Evolutionary conservation across 2,888 invertebrate species (phyloP).

Genomic region (Amblyjoppa fuscipennis): DNA sequence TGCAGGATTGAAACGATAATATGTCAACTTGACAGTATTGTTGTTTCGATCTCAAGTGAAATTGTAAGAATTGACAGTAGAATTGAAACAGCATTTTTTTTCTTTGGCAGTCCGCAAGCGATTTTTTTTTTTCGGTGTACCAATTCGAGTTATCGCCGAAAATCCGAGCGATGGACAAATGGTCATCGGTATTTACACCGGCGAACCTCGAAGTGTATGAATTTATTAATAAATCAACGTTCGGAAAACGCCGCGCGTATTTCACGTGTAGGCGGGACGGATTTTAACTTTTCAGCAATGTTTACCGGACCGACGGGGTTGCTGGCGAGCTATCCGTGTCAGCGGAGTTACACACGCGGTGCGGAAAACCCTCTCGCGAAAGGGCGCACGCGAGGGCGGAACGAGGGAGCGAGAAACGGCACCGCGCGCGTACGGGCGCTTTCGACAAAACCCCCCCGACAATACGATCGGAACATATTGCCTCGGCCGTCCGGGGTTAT

Average conservation of each 20-base stretch:
- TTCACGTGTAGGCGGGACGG: neutral
- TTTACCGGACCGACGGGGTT: slow-evolving; percentile 23
- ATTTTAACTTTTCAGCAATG: slow-evolving; percentile 54
- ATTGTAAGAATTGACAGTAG: too few relatives aligned
- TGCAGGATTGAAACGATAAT: too few relatives aligned
- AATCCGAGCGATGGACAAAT: neutral
- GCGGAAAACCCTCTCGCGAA: slow-evolving; percentile 69
- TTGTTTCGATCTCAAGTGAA: too few relatives aligned
- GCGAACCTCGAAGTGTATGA: slow-evolving; percentile 6
- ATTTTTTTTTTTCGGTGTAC: neutral
- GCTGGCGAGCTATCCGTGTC: slow-evolving; percentile 19
- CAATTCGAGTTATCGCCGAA: neutral
- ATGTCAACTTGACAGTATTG: too few relatives aligned
- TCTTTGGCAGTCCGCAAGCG: too few relatives aligned
- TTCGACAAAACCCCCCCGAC: slow-evolving; percentile 71
- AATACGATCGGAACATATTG: slow-evolving; percentile 80
- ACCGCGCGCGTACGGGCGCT: slow-evolving; percentile 42
- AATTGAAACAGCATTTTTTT: too few relatives aligned
- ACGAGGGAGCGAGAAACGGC: slow-evolving; percentile 33
- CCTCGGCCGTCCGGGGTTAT: slow-evolving; percentile 78
- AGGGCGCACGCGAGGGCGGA: slow-evolving; percentile 64
- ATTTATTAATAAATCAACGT: slow-evolving; percentile 55
- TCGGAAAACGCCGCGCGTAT: slow-evolving; percentile 11
- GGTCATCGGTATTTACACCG: neutral
- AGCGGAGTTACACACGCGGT: neutral